These are phyloP conservation scores for Caerostris extrusa DNA, from an alignment of 1,140 invertebrate species.

Conservation along the genomic window DNA sequence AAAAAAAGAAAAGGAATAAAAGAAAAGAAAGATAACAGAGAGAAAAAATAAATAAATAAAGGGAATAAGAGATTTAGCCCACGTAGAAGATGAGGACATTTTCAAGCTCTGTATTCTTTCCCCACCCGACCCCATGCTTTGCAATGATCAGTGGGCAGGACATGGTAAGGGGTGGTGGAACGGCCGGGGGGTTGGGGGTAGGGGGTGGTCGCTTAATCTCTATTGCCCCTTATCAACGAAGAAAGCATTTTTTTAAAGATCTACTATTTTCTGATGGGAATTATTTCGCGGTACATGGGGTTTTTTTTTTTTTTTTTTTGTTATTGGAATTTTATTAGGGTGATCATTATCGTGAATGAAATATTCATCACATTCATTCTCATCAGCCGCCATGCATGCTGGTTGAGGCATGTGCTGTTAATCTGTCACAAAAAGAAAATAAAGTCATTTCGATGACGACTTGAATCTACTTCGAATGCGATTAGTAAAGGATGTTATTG, in stretches of 20 bases:
- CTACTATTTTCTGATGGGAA: slow-evolving; percentile 28
- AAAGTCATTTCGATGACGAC: no score
- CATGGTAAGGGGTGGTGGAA: slow-evolving; percentile 8
- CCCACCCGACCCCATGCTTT: not conserved
- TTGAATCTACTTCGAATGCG: no score
- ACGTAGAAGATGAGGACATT: slow-evolving; percentile 61
- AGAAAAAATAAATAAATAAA: slow-evolving; percentile 4
- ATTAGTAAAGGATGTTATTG: no score
- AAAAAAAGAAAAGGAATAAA: not conserved
- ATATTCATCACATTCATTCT: no score
- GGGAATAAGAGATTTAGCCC: slow-evolving; percentile 25
- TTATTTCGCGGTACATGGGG: not conserved
- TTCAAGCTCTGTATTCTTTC: slow-evolving; percentile 57
- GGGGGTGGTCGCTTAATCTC: slow-evolving; percentile 52
- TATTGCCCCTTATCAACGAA: slow-evolving; percentile 45
- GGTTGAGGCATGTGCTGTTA: no score
- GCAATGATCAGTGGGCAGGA: slow-evolving; percentile 50
- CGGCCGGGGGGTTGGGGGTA: not conserved
- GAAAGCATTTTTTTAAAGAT: not conserved
- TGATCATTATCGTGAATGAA: not conserved
- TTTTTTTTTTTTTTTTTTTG: not conserved
- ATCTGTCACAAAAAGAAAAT: no score
- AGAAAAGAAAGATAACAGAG: slow-evolving; percentile 20
- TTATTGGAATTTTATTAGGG: no score
- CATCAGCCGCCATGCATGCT: no score